Conservation (phyloP, 2,113 vertebrate species). For the Myotis lucifugus region DNA sequence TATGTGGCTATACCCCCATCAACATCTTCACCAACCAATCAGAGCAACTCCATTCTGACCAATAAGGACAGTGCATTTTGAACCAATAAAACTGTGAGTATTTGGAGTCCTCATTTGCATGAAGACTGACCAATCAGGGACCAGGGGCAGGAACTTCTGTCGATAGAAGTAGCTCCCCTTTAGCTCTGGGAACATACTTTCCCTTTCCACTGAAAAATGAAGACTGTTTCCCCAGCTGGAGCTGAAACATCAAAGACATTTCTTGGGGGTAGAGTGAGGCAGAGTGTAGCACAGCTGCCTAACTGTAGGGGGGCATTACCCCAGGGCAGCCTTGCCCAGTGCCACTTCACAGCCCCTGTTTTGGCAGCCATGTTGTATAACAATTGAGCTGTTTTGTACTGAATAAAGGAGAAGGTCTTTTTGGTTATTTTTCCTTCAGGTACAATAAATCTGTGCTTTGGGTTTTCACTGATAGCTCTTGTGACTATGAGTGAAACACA, state of each 20-base stretch:
- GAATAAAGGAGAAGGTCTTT: not conserved
- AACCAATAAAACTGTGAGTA: not conserved
- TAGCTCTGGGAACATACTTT: not conserved
- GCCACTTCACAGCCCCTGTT: not conserved
- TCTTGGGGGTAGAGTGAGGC: not conserved
- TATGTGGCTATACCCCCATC: not conserved
- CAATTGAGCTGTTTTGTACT: not conserved
- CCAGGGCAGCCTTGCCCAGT: not conserved
- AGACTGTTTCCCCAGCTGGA: not conserved
- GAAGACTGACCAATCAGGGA: not conserved
- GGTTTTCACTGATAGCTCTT: not conserved
- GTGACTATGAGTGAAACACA: not conserved
- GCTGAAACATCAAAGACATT: not conserved
- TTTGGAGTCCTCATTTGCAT: not conserved
- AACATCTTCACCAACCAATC: not conserved
- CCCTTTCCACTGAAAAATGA: not conserved
- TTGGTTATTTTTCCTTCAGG: not conserved
- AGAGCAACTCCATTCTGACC: not conserved
- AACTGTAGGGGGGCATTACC: not conserved
- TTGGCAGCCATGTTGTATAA: not conserved
- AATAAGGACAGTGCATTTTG: not conserved
- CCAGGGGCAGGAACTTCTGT: not conserved
- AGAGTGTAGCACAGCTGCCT: not conserved
- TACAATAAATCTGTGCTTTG: not conserved
- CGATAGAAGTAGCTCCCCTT: not conserved